A percentile compares a stretch with the other conserved stretches of the same genome.
These are phyloP conservation scores for Felis catus DNA, from an alignment of 2,113 vertebrate species.

Conservation along the genomic window DNA sequence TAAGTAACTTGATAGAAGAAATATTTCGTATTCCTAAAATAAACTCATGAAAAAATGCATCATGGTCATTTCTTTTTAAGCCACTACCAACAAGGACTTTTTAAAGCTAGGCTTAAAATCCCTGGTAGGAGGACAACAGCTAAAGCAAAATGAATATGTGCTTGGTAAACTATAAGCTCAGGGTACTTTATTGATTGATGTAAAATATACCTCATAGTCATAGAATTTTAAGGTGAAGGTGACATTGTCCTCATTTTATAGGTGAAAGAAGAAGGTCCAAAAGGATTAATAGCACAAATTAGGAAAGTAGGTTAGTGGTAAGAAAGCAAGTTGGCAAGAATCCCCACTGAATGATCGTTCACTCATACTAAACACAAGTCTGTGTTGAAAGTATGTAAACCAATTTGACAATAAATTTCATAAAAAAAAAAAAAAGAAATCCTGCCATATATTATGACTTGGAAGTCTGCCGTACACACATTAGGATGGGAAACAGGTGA, in stretches of 20 bases:
- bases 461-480: constrained; percentile 78
- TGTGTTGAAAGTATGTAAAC: neutral
- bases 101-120: constrained; percentile 35
- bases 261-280: neutral
- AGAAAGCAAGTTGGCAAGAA: neutral
- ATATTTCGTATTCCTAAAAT: constrained; percentile 53
- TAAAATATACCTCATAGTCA: constrained; percentile 64
- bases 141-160: constrained; percentile 73
- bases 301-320: neutral
- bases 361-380: neutral
- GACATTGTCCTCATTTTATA: neutral
- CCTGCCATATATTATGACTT: neutral
- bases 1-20: neutral
- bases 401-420: too few species aligned
- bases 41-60: constrained; percentile 70
- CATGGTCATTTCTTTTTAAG: constrained; percentile 66
- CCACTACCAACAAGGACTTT: constrained; percentile 63
- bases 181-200: constrained; percentile 58
- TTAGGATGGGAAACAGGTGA: constrained; percentile 65
- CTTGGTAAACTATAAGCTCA: constrained; percentile 75
- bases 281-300: neutral
- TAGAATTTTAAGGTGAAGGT: constrained; percentile 17
- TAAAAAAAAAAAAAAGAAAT: too few species aligned
- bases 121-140: constrained; percentile 68
- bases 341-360: neutral